Evolutionary conservation across 2,888 invertebrate species (phyloP).

Genomic region (Cryptocephalus moraei): DNA sequence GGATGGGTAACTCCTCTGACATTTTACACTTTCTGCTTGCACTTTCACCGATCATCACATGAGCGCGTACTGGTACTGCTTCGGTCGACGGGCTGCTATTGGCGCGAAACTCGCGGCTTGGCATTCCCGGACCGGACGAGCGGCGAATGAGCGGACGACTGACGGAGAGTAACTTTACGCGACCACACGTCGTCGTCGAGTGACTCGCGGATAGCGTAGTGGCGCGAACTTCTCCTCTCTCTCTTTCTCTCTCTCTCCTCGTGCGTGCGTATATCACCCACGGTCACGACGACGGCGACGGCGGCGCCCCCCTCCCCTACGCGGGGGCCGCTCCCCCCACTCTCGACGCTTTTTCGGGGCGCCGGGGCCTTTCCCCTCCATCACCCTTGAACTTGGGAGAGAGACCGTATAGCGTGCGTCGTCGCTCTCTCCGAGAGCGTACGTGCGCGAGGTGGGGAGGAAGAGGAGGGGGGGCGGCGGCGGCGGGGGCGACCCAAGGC

Average conservation of each 20-base stretch:
- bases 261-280: constrained; percentile 39
- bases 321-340: constrained; percentile 16
- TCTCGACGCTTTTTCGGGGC: constrained; percentile 3
- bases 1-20: constrained; percentile 84
- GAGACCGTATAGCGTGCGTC: neutral
- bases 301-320: constrained; percentile 15
- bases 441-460: too few species aligned
- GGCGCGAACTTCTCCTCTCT: constrained; percentile 26
- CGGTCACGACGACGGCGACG: constrained; percentile 33
- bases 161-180: too few species aligned
- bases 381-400: constrained; percentile 39
- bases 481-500: constrained; percentile 19
- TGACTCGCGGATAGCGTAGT: constrained; percentile 9
- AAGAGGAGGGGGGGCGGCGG: constrained; percentile 6
- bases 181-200: constrained; percentile 2
- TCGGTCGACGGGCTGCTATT: constrained; percentile 31
- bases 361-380: constrained; percentile 30
- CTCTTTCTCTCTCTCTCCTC: constrained; percentile 1
- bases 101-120: constrained; percentile 29
- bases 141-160: constrained; percentile 9
- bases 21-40: constrained; percentile 43
- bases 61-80: constrained; percentile 21
- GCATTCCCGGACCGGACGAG: constrained; percentile 34
- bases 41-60: constrained; percentile 31
- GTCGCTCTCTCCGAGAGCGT: neutral